Evolutionary conservation across 1,140 invertebrate genomes (phyloP).

Genomic region (Alviniconcha marisindica): DNA sequence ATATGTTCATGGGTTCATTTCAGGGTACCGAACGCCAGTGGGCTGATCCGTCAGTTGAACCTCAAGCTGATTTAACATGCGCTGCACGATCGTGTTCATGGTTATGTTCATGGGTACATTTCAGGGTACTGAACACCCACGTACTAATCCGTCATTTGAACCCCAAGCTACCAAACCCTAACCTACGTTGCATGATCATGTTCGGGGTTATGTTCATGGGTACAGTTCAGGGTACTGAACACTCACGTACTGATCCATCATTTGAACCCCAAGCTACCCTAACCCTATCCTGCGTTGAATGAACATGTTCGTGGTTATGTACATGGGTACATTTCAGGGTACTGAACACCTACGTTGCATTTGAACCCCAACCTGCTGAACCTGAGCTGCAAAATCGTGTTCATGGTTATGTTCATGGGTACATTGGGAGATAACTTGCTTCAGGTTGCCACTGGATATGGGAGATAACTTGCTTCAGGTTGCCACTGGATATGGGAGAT

Average conservation of each 20-base stretch:
- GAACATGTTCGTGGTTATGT: slow-evolving; percentile 48
- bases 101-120: slow-evolving; percentile 11
- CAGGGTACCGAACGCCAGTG: slow-evolving; percentile 31
- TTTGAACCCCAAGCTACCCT: slow-evolving; percentile 11
- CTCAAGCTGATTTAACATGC: slow-evolving; percentile 46
- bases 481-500: slow-evolving; percentile 62
- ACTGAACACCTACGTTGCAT: slow-evolving; percentile 53
- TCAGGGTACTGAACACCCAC: too few species aligned
- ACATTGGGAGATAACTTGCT: too few species aligned
- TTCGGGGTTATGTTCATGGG: too few species aligned
- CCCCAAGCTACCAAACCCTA: too few species aligned
- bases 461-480: too few species aligned
- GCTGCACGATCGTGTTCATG: slow-evolving; percentile 56
- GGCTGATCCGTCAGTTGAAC: slow-evolving; percentile 29
- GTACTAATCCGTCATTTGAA: too few species aligned
- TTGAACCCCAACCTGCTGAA: slow-evolving; percentile 43
- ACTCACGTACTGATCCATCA: too few species aligned
- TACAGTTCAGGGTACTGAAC: too few species aligned
- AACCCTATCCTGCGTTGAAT: slow-evolving; percentile 51
- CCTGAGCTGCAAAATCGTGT: slow-evolving; percentile 54
- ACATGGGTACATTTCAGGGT: slow-evolving; percentile 27
- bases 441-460: too few species aligned
- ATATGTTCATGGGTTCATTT: too few species aligned
- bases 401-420: too few species aligned
- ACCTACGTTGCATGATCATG: too few species aligned